Conservation (phyloP, 2,888 invertebrate genomes). For the Stenichneumon culpator region DNA sequence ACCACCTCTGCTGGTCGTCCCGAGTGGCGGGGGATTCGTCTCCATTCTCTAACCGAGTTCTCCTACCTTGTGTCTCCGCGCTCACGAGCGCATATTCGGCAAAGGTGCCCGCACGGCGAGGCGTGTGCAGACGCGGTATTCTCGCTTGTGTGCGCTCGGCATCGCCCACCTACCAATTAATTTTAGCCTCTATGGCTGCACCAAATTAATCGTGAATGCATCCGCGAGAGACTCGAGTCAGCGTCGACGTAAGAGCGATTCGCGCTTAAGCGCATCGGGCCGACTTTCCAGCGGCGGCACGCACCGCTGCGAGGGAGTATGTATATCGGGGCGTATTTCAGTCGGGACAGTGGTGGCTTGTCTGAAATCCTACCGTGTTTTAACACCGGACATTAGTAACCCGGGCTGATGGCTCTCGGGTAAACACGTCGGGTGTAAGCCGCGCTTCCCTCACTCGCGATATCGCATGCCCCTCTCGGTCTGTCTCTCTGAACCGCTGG, state of each 20-base stretch:
- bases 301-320: conserved; percentile 19
- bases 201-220: conserved; percentile 35
- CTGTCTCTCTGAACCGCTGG: too few relatives aligned
- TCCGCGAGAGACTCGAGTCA: neutral
- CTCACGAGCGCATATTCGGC: conserved; percentile 17
- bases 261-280: conserved; percentile 41
- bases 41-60: conserved; percentile 65
- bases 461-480: neutral
- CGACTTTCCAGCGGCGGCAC: conserved; percentile 28
- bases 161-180: conserved; percentile 68
- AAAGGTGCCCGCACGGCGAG: neutral
- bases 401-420: neutral
- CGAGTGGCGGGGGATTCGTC: conserved; percentile 76
- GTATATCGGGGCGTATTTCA: conserved; percentile 54
- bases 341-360: conserved; percentile 52
- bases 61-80: conserved; percentile 36
- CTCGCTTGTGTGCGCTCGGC: neutral
- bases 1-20: conserved; percentile 76
- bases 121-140: neutral
- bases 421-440: conserved; percentile 11
- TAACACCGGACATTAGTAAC: conserved; percentile 37
- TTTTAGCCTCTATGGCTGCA: conserved; percentile 58
- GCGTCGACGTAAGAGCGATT: conserved; percentile 52
- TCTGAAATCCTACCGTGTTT: conserved; percentile 44
- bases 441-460: neutral